A percentile compares a stretch with the other conserved stretches of the same genome.
phyloP scores from a whole-genome alignment of 2,797 vertebrate species.

The Microctenopoma stevenorrisi region DNA sequence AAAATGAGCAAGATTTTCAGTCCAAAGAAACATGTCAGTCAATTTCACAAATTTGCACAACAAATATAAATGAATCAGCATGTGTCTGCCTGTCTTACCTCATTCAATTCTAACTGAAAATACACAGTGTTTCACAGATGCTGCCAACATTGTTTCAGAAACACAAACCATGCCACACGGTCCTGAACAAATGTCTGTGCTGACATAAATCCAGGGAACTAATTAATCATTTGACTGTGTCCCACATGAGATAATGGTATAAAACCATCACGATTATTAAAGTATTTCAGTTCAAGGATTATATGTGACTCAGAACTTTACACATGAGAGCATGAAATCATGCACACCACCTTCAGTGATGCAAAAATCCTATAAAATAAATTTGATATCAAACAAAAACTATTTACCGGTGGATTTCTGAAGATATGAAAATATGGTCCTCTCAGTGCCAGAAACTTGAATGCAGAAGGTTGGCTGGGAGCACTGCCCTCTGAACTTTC shows the following conservation, averaged over 20 bases:
- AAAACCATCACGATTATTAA: background rate
- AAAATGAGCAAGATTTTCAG: background rate
- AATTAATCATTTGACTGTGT: conserved; percentile 7
- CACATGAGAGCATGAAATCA: background rate
- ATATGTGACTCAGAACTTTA: background rate
- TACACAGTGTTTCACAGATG: conserved; percentile 11
- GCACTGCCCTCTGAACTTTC: conserved; percentile 84
- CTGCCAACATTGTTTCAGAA: conserved; percentile 32
- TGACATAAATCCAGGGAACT: background rate
- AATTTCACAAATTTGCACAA: background rate
- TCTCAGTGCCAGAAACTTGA: conserved; percentile 92
- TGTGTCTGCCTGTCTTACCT: conserved; percentile 2
- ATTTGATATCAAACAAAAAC: background rate
- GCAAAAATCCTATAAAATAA: background rate
- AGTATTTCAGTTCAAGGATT: background rate
- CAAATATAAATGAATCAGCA: conserved; percentile 3
- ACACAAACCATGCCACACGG: background rate
- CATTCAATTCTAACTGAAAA: conserved; percentile 33
- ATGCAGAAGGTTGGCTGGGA: conserved; percentile 76
- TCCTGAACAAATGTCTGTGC: background rate
- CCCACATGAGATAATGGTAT: background rate
- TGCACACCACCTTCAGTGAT: background rate
- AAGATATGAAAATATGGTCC: conserved; percentile 91
- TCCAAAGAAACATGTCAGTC: background rate
- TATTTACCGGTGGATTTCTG: conserved; percentile 88